Conservation (phyloP, 2,113 vertebrate species). For the Plectropomus leopardus region DNA sequence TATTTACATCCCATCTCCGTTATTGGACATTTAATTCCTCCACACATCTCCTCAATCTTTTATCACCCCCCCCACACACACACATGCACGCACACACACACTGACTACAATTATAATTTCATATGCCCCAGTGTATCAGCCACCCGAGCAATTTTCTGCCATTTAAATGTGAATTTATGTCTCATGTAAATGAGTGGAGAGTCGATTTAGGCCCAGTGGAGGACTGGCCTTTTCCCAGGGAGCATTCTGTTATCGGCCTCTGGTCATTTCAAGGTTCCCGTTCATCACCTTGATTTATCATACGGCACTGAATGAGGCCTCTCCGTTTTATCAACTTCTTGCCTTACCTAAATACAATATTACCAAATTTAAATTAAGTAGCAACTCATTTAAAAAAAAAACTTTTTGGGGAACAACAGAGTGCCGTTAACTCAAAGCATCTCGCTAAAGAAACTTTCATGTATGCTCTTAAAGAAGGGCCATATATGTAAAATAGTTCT, state of each 20-base stretch:
- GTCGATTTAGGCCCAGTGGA: conserved; percentile 84
- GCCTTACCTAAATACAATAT: conserved; percentile 2
- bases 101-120: conserved; percentile 81
- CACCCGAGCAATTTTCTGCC: conserved; percentile 77
- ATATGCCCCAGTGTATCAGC: conserved; percentile 76
- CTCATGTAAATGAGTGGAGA: conserved; percentile 84
- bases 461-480: not conserved
- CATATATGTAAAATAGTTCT: not conserved
- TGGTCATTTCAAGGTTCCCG: conserved; percentile 61
- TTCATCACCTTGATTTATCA: conserved; percentile 61
- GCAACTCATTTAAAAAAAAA: not conserved
- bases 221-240: conserved; percentile 87
- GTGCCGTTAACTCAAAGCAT: not conserved
- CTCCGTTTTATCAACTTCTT: conserved; percentile 15
- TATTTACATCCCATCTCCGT: conserved; percentile 72
- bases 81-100: conserved; percentile 56
- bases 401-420: not conserved
- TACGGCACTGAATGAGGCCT: conserved; percentile 19
- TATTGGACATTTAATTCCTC: conserved; percentile 77
- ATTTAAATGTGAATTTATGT: conserved; percentile 85
- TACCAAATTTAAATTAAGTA: not conserved
- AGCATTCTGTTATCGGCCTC: conserved; percentile 73
- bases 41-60: conserved; percentile 56
- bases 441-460: not conserved
- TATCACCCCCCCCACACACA: conserved; percentile 51